Conservation (phyloP, 1,140 invertebrate species). For the Asbolus verrucosus region DNA sequence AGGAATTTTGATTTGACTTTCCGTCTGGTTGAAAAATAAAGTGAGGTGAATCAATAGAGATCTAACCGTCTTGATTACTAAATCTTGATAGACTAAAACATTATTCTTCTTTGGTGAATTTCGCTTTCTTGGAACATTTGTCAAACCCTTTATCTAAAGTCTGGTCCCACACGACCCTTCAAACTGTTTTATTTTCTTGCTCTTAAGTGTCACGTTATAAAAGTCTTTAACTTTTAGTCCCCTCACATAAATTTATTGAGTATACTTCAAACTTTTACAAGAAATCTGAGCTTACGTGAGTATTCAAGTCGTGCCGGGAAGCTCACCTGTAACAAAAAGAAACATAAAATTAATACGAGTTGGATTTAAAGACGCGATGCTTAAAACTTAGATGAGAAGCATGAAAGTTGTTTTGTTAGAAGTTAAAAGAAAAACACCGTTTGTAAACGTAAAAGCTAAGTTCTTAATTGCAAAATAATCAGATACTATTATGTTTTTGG, state of each 20-base stretch:
- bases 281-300: conserved; percentile 7
- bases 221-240: conserved; percentile 32
- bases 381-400: too few relatives aligned
- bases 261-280: not conserved
- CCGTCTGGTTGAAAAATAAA: not conserved
- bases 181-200: conserved; percentile 33
- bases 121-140: conserved; percentile 17
- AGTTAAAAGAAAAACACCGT: too few relatives aligned
- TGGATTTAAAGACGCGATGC: too few relatives aligned
- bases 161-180: conserved; percentile 19
- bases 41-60: conserved; percentile 2
- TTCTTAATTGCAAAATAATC: too few relatives aligned
- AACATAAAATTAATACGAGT: too few relatives aligned
- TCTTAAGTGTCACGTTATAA: conserved; percentile 25
- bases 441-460: too few relatives aligned
- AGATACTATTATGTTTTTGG: too few relatives aligned
- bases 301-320: too few relatives aligned
- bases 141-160: conserved; percentile 24
- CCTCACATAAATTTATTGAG: conserved; percentile 26
- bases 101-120: conserved; percentile 19
- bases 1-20: not conserved
- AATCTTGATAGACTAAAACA: conserved; percentile 3
- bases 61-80: not conserved
- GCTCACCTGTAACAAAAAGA: too few relatives aligned
- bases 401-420: too few relatives aligned